phyloP scores from a whole-genome alignment of 1,140 invertebrate species.

The Neodiprion virginianus region DNA sequence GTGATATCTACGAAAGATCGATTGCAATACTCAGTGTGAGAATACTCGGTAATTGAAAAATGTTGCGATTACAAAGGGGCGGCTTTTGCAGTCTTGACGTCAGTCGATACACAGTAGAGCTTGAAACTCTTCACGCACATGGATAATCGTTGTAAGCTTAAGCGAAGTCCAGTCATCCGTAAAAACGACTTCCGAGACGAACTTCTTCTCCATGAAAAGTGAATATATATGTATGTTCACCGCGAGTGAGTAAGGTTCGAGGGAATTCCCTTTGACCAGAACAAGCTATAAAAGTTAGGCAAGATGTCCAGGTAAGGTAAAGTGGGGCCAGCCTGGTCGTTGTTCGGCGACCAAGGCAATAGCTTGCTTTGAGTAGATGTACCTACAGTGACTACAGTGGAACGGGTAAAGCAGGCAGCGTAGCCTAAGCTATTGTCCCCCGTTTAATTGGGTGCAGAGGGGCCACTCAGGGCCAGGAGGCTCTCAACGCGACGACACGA shows the following conservation, averaged over 20 bases:
- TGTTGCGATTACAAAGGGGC: background rate
- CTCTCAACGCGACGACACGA: slow-evolving; percentile 36
- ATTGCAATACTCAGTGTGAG: background rate
- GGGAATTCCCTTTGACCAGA: slow-evolving; percentile 7
- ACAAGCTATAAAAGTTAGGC: background rate
- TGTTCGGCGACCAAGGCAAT: background rate
- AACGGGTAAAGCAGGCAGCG: slow-evolving; percentile 23
- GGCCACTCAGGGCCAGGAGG: slow-evolving; percentile 31
- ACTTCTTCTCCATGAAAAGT: background rate
- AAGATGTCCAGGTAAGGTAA: slow-evolving; percentile 3
- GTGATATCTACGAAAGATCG: background rate
- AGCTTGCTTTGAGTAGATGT: background rate
- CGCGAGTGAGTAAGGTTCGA: background rate
- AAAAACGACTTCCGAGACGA: no score
- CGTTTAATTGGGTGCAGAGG: slow-evolving; percentile 47
- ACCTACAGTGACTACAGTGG: background rate
- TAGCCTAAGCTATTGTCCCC: slow-evolving; percentile 43
- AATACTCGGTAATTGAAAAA: background rate
- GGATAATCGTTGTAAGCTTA: no score
- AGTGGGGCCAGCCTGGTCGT: background rate
- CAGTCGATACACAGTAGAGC: background rate
- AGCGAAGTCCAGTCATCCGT: no score
- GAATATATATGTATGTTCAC: background rate
- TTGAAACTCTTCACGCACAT: no score
- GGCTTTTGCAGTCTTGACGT: no score